Base-by-base conservation (phyloP, 2,797 vertebrate species). In the Bucorvus abyssinicus region DNA sequence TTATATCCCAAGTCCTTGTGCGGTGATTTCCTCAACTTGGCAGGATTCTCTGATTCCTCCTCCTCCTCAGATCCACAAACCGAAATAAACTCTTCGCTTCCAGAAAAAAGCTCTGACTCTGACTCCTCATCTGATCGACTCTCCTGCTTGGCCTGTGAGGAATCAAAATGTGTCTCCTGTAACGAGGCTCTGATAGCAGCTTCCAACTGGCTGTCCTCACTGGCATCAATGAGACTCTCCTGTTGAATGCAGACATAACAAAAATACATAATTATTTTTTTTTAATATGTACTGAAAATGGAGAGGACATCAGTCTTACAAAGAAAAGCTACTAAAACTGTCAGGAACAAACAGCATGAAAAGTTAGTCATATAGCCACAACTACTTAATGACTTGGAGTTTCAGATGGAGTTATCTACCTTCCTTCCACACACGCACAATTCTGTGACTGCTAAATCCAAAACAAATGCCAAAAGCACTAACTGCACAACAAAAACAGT, bases 201-300 rank as follows among this genome's bases (percentile, higher is more conserved):
- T 98, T 99, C 99, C 97, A 99, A 97, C 97, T 99, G 99, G 97
- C 99, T 99, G 97, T 99, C 99, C 98, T 99, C 99, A 77, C 99
- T 99, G 95, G 99, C 99, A 84, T 99, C 99, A 81, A 99, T 99
- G 90, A 99, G 98, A 89, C 99, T 99, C 97, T 99, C 99, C 99
- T 99, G 97, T 47, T 53, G 90, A 91, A 87, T 6, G 56, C 63
- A 97, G 90, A 59, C 96, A 85, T 82, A 97, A 95, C 93, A 93
- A 56, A 97, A 68, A 70, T 17, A 59, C 34, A 26, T 70, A 83
- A 90, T 76, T n/a, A 11, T 8, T 4, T n/a, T 38, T 29, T 50
- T 52, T 21, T 36, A 42, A 22, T 5, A 32, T 0, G 1, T 1
- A 12, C 49, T 47, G 53, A 61, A 65, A 84, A 68, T 12, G 32